A percentile compares a stretch with the other conserved stretches of the same genome.
phyloP scores from a whole-genome alignment of 2,888 invertebrate species.

The Scaeva pyrastri region DNA sequence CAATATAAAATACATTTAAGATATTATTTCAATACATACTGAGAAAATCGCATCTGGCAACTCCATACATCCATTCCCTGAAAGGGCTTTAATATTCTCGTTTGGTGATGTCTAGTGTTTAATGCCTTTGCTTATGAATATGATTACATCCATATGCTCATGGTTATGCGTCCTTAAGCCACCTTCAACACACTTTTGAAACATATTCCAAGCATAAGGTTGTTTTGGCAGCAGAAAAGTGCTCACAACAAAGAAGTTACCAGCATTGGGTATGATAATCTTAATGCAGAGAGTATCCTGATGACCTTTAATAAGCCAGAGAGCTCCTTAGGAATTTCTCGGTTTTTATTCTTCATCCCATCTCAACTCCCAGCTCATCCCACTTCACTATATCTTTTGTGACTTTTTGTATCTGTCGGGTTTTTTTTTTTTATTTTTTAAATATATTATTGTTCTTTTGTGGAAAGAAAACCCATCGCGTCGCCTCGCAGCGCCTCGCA shows the following conservation, averaged over 20 bases:
- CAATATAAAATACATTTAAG: too few relatives aligned
- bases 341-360: background rate
- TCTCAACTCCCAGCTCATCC: too few relatives aligned
- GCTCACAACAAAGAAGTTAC: conserved; percentile 26
- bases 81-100: conserved; percentile 43
- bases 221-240: background rate
- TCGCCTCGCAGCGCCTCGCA: too few relatives aligned
- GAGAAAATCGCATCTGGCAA: conserved; percentile 14
- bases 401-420: conserved; percentile 7
- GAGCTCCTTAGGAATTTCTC: conserved; percentile 63
- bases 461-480: conserved; percentile 18
- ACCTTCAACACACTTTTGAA: conserved; percentile 12
- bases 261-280: conserved; percentile 19
- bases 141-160: conserved; percentile 14
- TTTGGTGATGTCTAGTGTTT: conserved; percentile 62
- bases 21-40: too few relatives aligned
- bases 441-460: conserved; percentile 24
- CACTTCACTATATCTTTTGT: conserved; percentile 12
- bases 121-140: conserved; percentile 49
- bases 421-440: background rate
- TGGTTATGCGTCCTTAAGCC: conserved; percentile 38
- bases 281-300: conserved; percentile 70
- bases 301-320: conserved; percentile 70
- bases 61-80: background rate
- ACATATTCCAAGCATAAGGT: background rate